phyloP scores from a whole-genome alignment of 2,113 vertebrate genomes.

The Sula dactylatra region DNA sequence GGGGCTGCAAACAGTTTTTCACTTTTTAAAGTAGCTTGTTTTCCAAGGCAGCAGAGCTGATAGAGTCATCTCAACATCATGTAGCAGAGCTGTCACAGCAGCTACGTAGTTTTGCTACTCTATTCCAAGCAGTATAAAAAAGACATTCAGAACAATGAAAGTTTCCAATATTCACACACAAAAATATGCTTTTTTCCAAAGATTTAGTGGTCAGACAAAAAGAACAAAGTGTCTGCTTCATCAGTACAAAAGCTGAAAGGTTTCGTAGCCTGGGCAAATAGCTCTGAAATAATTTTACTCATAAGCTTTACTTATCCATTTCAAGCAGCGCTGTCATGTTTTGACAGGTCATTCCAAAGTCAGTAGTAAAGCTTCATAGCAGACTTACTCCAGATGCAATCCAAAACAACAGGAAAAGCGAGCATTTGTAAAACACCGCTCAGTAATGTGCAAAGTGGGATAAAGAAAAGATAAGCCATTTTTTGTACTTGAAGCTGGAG shows the following conservation, averaged over 20 bases:
- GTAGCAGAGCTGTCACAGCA: background rate
- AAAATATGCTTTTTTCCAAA: background rate
- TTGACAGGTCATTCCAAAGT: conserved; percentile 16
- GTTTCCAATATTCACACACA: background rate
- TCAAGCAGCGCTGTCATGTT: background rate
- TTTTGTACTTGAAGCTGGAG: background rate
- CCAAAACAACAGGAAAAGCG: background rate
- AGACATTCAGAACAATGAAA: background rate
- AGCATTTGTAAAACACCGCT: background rate
- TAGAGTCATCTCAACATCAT: background rate
- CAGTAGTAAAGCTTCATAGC: background rate
- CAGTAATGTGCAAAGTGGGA: background rate
- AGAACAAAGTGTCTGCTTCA: background rate
- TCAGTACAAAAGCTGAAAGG: background rate
- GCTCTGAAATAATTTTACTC: background rate
- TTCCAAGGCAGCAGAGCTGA: background rate
- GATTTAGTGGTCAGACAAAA: background rate
- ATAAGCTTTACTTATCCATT: background rate
- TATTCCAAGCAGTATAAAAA: background rate
- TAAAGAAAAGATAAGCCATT: background rate
- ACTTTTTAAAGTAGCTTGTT: background rate
- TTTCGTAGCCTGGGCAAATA: background rate
- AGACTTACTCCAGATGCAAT: background rate
- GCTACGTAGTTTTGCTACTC: background rate
- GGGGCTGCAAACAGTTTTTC: background rate